These are phyloP conservation scores for Melanostoma mellinum DNA, from an alignment of 2,888 invertebrate genomes.

Conservation along the genomic window DNA sequence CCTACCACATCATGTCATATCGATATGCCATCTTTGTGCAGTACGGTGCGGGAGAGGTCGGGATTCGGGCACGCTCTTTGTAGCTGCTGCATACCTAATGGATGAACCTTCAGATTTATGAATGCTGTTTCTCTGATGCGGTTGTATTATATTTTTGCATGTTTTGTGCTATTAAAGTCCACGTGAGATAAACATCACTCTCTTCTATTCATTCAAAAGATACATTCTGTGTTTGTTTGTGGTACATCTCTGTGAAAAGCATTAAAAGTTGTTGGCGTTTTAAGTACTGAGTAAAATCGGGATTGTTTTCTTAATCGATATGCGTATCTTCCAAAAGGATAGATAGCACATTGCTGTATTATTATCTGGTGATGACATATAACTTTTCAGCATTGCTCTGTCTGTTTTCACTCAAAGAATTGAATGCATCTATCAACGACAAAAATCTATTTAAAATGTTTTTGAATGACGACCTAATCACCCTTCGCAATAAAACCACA, in stretches of 20 bases:
- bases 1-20: constrained; percentile 38
- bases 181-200: constrained; percentile 41
- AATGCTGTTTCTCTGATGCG: constrained; percentile 23
- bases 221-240: no score
- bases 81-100: constrained; percentile 48
- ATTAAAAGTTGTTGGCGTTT: constrained; percentile 16
- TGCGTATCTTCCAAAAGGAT: neutral
- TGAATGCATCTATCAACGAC: no score
- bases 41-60: neutral
- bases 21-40: constrained; percentile 55
- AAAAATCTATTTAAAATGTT: neutral
- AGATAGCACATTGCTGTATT: no score
- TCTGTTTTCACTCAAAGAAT: no score
- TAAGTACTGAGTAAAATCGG: neutral
- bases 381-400: no score
- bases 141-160: constrained; percentile 2
- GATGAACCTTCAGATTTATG: constrained; percentile 68
- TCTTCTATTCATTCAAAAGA: neutral
- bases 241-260: no score
- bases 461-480: constrained; percentile 50
- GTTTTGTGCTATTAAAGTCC: constrained; percentile 35
- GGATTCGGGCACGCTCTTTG: constrained; percentile 18
- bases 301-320: no score
- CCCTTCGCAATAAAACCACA: constrained; percentile 24
- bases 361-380: no score